phyloP scores from a whole-genome alignment of 1,140 invertebrate species.

The Pseudomyrmex flavicornis region DNA sequence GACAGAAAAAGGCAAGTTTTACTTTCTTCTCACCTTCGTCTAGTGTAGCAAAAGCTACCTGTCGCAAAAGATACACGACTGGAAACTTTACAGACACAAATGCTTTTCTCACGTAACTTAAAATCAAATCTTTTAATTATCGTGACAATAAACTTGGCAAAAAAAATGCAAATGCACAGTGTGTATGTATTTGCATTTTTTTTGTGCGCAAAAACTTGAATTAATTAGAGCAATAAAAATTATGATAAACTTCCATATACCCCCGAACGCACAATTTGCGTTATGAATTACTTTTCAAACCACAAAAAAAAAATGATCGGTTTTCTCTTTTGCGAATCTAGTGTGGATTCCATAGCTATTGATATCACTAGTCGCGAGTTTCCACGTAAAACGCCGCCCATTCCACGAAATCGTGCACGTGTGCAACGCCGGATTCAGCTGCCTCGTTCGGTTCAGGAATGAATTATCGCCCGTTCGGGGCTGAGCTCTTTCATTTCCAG shows the following conservation, averaged over 20 bases:
- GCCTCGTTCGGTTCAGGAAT: slow-evolving; percentile 85
- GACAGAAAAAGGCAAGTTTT: slow-evolving; percentile 77
- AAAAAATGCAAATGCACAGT: not conserved
- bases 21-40: slow-evolving; percentile 75
- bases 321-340: slow-evolving; percentile 54
- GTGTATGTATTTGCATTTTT: not conserved
- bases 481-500: slow-evolving; percentile 85
- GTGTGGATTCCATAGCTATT: slow-evolving; percentile 52
- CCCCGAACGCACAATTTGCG: slow-evolving; percentile 15
- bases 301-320: not conserved
- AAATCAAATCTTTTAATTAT: slow-evolving; percentile 12
- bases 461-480: slow-evolving; percentile 84
- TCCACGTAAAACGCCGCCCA: slow-evolving; percentile 75
- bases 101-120: not conserved
- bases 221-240: slow-evolving; percentile 13
- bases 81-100: not conserved
- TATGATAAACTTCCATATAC: not conserved
- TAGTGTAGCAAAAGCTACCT: slow-evolving; percentile 17
- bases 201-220: not conserved
- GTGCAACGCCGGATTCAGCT: slow-evolving; percentile 84
- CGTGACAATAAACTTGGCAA: not conserved
- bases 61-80: slow-evolving; percentile 52
- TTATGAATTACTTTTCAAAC: slow-evolving; percentile 31
- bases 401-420: slow-evolving; percentile 81
- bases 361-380: slow-evolving; percentile 64